phyloP scores from a whole-genome alignment of 2,113 vertebrate species.

The Mus spicilegus region DNA sequence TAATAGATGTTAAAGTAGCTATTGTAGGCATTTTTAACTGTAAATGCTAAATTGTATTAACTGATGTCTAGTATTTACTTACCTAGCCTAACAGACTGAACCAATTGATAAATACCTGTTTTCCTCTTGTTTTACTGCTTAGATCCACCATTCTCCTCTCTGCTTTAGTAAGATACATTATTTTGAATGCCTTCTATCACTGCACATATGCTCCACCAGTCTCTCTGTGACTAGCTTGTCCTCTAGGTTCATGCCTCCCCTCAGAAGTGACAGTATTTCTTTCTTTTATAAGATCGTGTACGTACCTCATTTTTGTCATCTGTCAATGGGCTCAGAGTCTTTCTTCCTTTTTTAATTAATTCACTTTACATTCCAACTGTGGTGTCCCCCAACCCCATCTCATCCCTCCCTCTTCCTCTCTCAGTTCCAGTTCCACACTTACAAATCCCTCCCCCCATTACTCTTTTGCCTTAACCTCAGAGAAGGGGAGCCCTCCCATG shows the following conservation, averaged over 20 bases:
- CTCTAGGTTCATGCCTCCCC: neutral
- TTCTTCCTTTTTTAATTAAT: no score
- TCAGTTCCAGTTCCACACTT: no score
- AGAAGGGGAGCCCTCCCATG: no score
- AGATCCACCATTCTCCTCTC: neutral
- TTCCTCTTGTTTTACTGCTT: neutral
- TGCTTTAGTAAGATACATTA: neutral
- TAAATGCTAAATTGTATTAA: neutral
- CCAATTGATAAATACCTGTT: neutral
- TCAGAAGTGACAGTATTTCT: neutral
- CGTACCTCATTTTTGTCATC: neutral
- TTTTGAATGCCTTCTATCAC: neutral
- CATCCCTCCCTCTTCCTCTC: no score
- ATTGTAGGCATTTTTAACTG: neutral
- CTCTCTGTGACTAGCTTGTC: neutral
- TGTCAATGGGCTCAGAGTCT: neutral
- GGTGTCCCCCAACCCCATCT: no score
- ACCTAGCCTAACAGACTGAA: neutral
- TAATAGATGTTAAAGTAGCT: neutral
- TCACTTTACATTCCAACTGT: no score
- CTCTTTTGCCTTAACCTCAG: no score
- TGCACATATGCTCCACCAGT: no score
- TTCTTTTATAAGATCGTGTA: neutral
- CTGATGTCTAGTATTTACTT: neutral
- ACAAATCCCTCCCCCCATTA: no score